These are phyloP conservation scores for Apogon hyalosoma DNA, from an alignment of 2,797 vertebrate species.

Conservation along the genomic window DNA sequence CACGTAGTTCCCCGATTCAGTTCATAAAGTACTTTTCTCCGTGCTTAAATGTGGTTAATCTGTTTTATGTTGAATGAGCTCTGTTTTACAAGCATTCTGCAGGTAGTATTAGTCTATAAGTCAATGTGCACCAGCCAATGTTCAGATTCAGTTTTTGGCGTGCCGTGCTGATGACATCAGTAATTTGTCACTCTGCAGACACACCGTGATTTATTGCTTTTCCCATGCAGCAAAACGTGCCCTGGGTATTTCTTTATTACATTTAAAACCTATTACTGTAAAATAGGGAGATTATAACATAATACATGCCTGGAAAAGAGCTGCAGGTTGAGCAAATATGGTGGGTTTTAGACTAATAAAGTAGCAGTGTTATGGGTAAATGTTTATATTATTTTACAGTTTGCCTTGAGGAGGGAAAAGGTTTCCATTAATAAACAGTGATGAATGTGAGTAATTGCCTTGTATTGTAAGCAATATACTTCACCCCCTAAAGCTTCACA, in stretches of 20 bases:
- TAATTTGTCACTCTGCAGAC: constrained; percentile 78
- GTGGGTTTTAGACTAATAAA: constrained; percentile 74
- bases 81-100: constrained; percentile 34
- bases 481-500: constrained; percentile 61
- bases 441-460: constrained; percentile 76
- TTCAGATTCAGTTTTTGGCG: constrained; percentile 66
- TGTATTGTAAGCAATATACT: constrained; percentile 68
- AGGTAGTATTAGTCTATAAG: constrained; percentile 35
- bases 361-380: constrained; percentile 73
- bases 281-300: constrained; percentile 75
- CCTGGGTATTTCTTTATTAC: constrained; percentile 76
- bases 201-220: constrained; percentile 77
- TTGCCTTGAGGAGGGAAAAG: constrained; percentile 70
- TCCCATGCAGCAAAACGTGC: constrained; percentile 71
- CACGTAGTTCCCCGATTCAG: too few relatives aligned
- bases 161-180: constrained; percentile 74
- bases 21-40: too few relatives aligned
- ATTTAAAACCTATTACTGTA: constrained; percentile 75
- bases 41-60: neutral
- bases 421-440: constrained; percentile 74
- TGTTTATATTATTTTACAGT: constrained; percentile 79
- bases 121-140: constrained; percentile 34
- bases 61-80: constrained; percentile 18
- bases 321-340: constrained; percentile 65
- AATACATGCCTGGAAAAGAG: constrained; percentile 72